These are phyloP conservation scores for Rattus norvegicus DNA, from an alignment of 2,113 vertebrate genomes.

Conservation along the genomic window DNA sequence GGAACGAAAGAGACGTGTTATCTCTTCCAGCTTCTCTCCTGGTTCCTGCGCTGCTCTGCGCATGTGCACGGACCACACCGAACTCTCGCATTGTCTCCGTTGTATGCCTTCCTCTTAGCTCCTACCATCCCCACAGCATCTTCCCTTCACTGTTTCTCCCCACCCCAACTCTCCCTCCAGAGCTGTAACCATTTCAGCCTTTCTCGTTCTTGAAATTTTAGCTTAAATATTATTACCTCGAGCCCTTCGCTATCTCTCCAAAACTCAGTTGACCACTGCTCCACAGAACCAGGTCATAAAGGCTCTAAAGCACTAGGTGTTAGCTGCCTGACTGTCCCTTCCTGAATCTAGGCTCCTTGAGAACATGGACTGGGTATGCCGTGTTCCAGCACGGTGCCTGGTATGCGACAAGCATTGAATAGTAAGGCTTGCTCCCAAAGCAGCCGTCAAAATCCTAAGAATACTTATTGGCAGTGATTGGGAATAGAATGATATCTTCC, in stretches of 20 bases:
- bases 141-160: background rate
- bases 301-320: background rate
- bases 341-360: background rate
- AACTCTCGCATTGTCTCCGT: background rate
- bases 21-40: background rate
- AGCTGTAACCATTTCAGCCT: background rate
- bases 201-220: background rate
- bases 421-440: background rate
- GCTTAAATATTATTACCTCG: background rate
- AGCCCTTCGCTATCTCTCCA: background rate
- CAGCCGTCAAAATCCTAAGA: background rate
- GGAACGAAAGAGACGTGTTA: background rate
- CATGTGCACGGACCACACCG: rapidly evolving
- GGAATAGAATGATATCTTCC: background rate
- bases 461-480: background rate
- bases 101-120: background rate
- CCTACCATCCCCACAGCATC: background rate
- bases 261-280: background rate
- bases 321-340: background rate
- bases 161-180: background rate
- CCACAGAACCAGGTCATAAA: background rate
- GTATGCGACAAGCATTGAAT: background rate
- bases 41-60: background rate
- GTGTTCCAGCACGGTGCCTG: background rate
- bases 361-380: background rate